Evolutionary conservation across 2,888 invertebrate species (phyloP).

Genomic region (Drosophila diplacantha): DNA sequence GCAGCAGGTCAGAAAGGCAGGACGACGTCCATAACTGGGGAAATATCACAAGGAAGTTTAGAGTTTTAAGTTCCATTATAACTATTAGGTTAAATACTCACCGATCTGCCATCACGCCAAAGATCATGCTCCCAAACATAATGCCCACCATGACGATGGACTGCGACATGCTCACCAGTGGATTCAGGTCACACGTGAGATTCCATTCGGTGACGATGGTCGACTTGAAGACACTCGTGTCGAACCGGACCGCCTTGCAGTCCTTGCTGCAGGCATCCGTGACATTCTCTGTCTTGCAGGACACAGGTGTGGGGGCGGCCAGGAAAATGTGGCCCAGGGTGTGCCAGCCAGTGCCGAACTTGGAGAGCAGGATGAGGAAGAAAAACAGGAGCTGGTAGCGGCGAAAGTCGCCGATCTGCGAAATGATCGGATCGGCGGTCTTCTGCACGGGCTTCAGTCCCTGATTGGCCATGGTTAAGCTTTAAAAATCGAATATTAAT

Average conservation of each 20-base stretch:
- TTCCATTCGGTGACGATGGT: conserved; percentile 88
- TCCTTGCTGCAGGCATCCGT: conserved; percentile 79
- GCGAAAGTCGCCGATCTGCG: conserved; percentile 85
- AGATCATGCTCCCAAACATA: conserved; percentile 85
- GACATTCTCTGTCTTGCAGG: conserved; percentile 77
- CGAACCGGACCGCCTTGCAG: conserved; percentile 80
- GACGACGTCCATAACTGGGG: conserved; percentile 85
- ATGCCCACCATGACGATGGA: conserved; percentile 88
- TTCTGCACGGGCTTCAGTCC: conserved; percentile 41
- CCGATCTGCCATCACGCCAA: conserved; percentile 88
- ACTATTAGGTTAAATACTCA: conserved; percentile 75
- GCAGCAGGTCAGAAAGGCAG: conserved; percentile 85
- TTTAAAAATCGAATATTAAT: background rate
- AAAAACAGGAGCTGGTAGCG: conserved; percentile 87
- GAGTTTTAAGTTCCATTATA: background rate
- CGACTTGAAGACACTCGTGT: conserved; percentile 83
- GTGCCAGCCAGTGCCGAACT: conserved; percentile 90
- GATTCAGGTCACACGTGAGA: conserved; percentile 80
- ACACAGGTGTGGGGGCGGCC: conserved; percentile 83
- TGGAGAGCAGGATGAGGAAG: conserved; percentile 83
- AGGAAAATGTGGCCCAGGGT: conserved; percentile 88
- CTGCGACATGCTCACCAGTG: conserved; percentile 86
- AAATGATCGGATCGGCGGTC: conserved; percentile 81
- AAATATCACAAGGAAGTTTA: background rate
- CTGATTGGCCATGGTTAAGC: background rate